phyloP scores from a whole-genome alignment of 2,113 vertebrate species.

The Nyctibius bracteatus region DNA sequence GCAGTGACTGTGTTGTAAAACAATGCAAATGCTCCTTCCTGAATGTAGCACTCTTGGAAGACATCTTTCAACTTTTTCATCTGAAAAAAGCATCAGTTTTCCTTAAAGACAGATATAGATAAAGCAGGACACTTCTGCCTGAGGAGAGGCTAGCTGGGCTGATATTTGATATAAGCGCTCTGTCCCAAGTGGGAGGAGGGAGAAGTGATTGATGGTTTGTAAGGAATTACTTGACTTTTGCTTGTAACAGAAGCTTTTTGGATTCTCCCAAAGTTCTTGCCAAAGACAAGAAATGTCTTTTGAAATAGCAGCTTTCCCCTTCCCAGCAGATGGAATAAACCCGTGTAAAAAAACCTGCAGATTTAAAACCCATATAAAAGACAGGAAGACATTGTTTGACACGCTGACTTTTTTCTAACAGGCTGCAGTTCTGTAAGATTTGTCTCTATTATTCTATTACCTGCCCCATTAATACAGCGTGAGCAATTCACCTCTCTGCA shows the following conservation, averaged over 20 bases:
- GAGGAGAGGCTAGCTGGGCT: conserved; percentile 13
- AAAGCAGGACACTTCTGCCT: conserved; percentile 2
- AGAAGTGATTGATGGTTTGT: conserved; percentile 51
- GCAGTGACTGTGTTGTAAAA: neutral
- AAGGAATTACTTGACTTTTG: neutral
- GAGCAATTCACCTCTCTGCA: neutral
- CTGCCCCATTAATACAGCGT: neutral
- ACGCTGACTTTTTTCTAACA: neutral
- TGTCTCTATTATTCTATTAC: neutral
- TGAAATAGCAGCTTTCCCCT: conserved; percentile 28
- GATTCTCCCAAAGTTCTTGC: conserved; percentile 34
- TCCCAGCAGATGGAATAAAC: conserved; percentile 37
- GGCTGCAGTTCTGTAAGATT: neutral
- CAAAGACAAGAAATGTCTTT: neutral
- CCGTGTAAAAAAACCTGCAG: neutral
- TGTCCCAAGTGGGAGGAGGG: conserved; percentile 43
- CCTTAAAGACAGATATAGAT: conserved; percentile 4
- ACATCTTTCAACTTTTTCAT: neutral
- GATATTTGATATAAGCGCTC: conserved; percentile 43
- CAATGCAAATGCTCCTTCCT: neutral
- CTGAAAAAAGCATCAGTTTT: conserved; percentile 56
- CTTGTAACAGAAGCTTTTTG: conserved; percentile 34
- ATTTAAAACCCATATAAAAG: neutral
- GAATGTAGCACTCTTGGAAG: neutral
- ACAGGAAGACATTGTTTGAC: neutral